A percentile compares a stretch with the other conserved stretches of the same genome.
These are phyloP conservation scores for Callyntrura sp. DNA, from an alignment of 2,888 invertebrate genomes.

Conservation along the genomic window DNA sequence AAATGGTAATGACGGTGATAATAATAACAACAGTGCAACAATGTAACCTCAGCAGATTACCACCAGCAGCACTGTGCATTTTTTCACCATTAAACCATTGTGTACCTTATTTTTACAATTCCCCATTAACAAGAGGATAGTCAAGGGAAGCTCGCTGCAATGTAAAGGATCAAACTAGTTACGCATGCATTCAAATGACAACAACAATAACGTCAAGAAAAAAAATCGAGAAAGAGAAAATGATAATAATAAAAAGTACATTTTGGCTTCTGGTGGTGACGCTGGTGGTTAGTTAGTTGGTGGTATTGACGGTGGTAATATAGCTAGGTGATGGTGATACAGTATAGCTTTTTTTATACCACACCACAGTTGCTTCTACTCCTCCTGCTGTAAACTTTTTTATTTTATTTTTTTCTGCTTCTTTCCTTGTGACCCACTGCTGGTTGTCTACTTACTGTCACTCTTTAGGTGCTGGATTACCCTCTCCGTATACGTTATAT, in stretches of 20 bases:
- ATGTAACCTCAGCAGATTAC: background rate
- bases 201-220: conserved; percentile 47
- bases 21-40: conserved; percentile 35
- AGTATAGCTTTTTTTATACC: background rate
- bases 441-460: conserved; percentile 75
- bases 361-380: background rate
- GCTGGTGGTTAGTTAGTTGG: background rate
- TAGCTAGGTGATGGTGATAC: background rate
- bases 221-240: conserved; percentile 13
- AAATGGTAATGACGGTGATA: conserved; percentile 2
- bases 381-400: background rate
- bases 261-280: conserved; percentile 52
- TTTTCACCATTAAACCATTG: conserved; percentile 56
- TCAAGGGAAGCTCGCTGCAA: background rate
- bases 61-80: conserved; percentile 14
- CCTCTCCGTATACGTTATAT: conserved; percentile 10
- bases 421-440: conserved; percentile 64
- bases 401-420: background rate
- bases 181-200: conserved; percentile 61
- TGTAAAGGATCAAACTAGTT: conserved; percentile 62
- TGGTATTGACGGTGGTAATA: background rate
- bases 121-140: conserved; percentile 47
- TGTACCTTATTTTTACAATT: conserved; percentile 54
- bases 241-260: conserved; percentile 36
- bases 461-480: conserved; percentile 67